phyloP scores from a whole-genome alignment of 2,113 vertebrate species.

The Daubentonia madagascariensis region DNA sequence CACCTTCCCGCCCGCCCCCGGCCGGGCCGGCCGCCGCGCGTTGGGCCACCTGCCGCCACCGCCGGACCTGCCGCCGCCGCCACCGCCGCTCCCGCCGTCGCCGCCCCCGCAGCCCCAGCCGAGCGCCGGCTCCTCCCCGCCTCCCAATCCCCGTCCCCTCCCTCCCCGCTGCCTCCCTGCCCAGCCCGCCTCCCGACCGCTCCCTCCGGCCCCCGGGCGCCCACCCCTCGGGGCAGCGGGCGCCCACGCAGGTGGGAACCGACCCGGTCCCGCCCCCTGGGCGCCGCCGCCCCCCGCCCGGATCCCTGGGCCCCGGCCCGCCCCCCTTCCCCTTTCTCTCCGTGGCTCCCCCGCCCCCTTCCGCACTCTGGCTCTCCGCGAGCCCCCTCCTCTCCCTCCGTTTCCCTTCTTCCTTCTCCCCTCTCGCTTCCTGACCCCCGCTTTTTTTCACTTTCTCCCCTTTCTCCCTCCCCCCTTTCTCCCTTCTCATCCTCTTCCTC shows the following conservation, averaged over 20 bases:
- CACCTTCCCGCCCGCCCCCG: conserved; percentile 74
- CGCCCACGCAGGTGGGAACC: conserved; percentile 32
- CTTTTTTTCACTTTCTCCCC: neutral
- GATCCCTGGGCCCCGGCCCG: neutral
- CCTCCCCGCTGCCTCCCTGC: conserved; percentile 18
- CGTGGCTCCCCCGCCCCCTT: neutral
- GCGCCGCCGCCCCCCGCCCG: neutral
- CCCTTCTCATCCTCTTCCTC: neutral
- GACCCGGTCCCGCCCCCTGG: neutral
- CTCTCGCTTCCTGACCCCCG: neutral
- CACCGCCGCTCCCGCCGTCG: conserved; percentile 49
- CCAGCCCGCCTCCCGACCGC: conserved; percentile 10
- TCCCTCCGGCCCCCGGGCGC: neutral
- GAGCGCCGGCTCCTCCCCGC: conserved; percentile 65
- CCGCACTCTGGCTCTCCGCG: neutral
- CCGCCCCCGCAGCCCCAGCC: conserved; percentile 63
- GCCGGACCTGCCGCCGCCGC: conserved; percentile 56
- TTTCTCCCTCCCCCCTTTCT: neutral
- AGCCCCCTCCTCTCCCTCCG: neutral
- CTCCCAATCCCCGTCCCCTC: neutral
- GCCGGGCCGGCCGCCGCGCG: conserved; percentile 60
- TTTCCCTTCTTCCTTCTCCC: neutral
- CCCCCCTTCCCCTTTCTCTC: neutral
- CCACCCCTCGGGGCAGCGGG: neutral
- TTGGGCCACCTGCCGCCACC: conserved; percentile 65